Conservation (phyloP, 2,113 vertebrate species). For the Myocastor coypus region DNA sequence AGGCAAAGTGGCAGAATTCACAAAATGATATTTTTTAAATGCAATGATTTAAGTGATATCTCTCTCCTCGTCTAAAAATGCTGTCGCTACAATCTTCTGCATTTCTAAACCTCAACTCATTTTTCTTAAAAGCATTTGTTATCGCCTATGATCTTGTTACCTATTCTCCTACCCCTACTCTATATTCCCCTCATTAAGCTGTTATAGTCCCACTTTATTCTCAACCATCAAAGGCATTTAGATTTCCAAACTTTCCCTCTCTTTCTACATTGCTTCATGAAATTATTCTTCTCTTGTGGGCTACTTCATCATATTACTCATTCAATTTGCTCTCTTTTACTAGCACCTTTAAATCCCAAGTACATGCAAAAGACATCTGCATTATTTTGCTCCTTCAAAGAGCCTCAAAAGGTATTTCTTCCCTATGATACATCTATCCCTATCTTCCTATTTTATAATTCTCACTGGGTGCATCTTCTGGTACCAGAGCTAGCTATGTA, state of each 20-base stretch:
- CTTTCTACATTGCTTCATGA: conserved; percentile 46
- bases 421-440: not conserved
- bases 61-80: not conserved
- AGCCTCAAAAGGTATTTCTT: conserved; percentile 46
- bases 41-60: not conserved
- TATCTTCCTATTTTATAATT: not conserved
- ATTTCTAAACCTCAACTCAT: conserved; percentile 31
- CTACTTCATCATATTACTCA: not conserved
- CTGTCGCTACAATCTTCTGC: not conserved
- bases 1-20: not conserved
- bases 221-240: conserved; percentile 76
- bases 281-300: conserved; percentile 63
- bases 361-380: conserved; percentile 33
- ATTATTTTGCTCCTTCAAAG: conserved; percentile 63
- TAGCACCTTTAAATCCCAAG: not conserved
- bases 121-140: conserved; percentile 51
- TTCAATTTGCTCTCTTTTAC: conserved; percentile 60
- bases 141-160: conserved; percentile 43
- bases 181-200: conserved; percentile 67
- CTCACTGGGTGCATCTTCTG: conserved; percentile 29
- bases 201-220: conserved; percentile 77
- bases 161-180: conserved; percentile 52
- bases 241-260: conserved; percentile 67
- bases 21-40: not conserved
- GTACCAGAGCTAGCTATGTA: not conserved